These are phyloP conservation scores for Pristionchus maxplancki DNA, from an alignment of 2,888 invertebrate species.

Conservation along the genomic window DNA sequence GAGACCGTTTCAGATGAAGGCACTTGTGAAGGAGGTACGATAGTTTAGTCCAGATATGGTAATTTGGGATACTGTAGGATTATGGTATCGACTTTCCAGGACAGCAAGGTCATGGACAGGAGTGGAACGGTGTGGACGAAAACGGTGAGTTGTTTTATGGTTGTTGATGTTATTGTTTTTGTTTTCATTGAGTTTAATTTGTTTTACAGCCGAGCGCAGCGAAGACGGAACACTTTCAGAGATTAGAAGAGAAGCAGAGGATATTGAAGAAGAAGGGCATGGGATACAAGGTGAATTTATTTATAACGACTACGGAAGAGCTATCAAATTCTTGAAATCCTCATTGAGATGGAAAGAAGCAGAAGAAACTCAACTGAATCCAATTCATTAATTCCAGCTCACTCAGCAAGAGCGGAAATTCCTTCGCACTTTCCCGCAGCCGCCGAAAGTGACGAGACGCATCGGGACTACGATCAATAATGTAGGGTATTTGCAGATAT, in stretches of 20 bases:
- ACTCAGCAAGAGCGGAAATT: too few species aligned
- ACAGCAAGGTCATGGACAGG: background rate
- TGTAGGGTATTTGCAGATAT: too few species aligned
- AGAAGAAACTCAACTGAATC: too few species aligned
- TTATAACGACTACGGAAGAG: background rate
- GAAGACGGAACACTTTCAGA: background rate
- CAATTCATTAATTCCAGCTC: too few species aligned
- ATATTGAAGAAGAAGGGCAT: background rate
- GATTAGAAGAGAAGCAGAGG: slow-evolving; percentile 1
- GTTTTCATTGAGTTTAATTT: too few species aligned
- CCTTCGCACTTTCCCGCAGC: too few species aligned
- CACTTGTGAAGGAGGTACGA: background rate
- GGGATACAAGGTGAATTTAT: background rate
- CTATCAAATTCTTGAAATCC: background rate
- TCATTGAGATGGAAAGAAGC: too few species aligned
- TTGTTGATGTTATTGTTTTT: background rate
- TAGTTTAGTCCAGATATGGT: too few species aligned
- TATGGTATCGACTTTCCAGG: background rate
- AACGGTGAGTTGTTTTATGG: background rate
- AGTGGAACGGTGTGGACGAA: background rate
- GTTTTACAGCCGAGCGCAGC: background rate
- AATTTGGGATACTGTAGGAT: background rate
- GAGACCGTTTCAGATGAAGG: background rate
- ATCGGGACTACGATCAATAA: too few species aligned
- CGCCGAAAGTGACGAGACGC: too few species aligned